Percentiles rank a stretch among this genome's conserved stretches.
Evolutionary conservation across 2,888 invertebrate species (phyloP).

Genomic region (Ommatoiulus sabulosus): DNA sequence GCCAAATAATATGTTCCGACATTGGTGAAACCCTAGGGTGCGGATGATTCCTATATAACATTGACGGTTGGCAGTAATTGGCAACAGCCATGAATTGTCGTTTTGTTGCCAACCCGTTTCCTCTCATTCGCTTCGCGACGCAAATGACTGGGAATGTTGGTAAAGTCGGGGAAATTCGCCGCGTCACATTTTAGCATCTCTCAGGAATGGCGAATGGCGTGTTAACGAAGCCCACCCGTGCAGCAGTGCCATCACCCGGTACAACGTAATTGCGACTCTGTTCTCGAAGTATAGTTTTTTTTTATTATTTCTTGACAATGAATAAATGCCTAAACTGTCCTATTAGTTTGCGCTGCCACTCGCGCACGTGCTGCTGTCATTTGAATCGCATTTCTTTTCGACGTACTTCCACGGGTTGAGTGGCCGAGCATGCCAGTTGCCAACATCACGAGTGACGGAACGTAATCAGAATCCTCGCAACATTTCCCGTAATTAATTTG

Average conservation of each 20-base stretch:
- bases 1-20: conserved; percentile 16
- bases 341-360: not conserved
- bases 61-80: not conserved
- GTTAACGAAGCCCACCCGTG: not conserved
- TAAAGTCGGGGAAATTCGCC: not conserved
- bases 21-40: not conserved
- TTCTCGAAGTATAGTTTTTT: not conserved
- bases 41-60: not conserved
- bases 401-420: too few relatives aligned
- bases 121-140: not conserved
- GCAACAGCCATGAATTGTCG: not conserved
- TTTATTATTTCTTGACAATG: not conserved
- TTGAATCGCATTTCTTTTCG: too few relatives aligned
- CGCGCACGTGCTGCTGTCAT: not conserved
- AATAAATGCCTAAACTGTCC: not conserved
- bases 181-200: not conserved
- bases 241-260: not conserved
- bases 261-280: not conserved
- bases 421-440: too few relatives aligned
- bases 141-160: not conserved
- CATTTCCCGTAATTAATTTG: too few relatives aligned
- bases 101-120: not conserved
- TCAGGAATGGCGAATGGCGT: not conserved
- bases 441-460: too few relatives aligned
- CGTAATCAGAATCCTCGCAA: too few relatives aligned